Evolutionary conservation across 2,888 invertebrate genomes (phyloP).

Genomic region (Scaptomyza tumidula): DNA sequence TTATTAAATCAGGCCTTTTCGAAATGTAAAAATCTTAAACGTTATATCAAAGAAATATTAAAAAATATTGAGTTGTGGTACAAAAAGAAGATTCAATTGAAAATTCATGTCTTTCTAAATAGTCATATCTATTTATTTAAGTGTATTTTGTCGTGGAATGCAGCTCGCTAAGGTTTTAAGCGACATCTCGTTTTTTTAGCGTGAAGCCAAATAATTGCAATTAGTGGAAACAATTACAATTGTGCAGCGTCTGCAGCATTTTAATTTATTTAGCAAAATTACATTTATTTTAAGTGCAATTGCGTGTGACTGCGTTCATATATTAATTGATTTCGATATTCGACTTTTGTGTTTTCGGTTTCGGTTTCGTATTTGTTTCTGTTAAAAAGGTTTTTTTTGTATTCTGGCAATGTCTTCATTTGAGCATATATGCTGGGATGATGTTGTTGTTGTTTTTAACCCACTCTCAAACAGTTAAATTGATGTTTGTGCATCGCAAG

Average conservation of each 20-base stretch:
- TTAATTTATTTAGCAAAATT: too few relatives aligned
- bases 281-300: neutral
- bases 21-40: too few relatives aligned
- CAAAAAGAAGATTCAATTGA: too few relatives aligned
- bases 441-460: neutral
- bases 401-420: too few relatives aligned
- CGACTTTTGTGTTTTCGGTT: neutral
- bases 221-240: slow-evolving; percentile 4
- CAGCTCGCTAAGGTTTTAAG: neutral
- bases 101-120: too few relatives aligned
- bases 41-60: neutral
- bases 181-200: neutral
- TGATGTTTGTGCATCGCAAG: too few relatives aligned
- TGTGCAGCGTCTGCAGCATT: neutral
- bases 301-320: neutral
- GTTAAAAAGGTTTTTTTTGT: neutral
- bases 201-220: slow-evolving; percentile 9
- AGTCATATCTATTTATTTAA: too few relatives aligned
- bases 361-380: neutral
- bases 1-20: too few relatives aligned
- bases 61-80: neutral
- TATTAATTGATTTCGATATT: slow-evolving; percentile 7
- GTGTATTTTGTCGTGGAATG: too few relatives aligned
- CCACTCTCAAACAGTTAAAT: too few relatives aligned
- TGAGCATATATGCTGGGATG: too few relatives aligned